Percentiles rank a stretch among this genome's conserved stretches.
phyloP scores from a whole-genome alignment of 2,888 invertebrate genomes.

The Eupithecia tripunctaria region DNA sequence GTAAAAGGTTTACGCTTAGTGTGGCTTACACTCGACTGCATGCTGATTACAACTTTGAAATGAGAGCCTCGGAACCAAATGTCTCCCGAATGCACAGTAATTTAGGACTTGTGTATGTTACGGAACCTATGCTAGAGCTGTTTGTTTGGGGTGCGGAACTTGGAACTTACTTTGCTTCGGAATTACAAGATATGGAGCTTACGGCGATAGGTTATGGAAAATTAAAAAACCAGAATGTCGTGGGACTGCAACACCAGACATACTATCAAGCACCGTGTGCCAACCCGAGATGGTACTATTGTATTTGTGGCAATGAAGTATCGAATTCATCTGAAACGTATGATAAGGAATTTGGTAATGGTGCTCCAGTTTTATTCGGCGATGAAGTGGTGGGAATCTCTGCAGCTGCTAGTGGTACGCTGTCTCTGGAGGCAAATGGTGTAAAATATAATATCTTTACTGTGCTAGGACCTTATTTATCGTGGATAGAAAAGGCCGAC shows the following conservation, averaged over 20 bases:
- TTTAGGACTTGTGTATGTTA: conserved; percentile 63
- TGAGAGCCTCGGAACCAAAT: conserved; percentile 51
- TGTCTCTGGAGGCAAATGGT: conserved; percentile 45
- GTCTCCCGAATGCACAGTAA: conserved; percentile 63
- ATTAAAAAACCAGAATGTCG: conserved; percentile 41
- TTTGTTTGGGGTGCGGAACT: conserved; percentile 54
- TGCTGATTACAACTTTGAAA: conserved; percentile 57
- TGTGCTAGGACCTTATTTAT: conserved; percentile 61
- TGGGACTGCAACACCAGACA: conserved; percentile 58
- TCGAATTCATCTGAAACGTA: conserved; percentile 47
- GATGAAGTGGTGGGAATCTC: conserved; percentile 61
- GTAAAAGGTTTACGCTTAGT: conserved; percentile 50
- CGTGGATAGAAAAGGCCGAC: conserved; percentile 63
- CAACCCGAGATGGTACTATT: conserved; percentile 71
- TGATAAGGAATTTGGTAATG: conserved; percentile 61
- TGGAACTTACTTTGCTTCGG: conserved; percentile 59
- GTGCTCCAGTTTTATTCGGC: conserved; percentile 62
- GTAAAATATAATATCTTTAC: conserved; percentile 68
- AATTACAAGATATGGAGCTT: conserved; percentile 57
- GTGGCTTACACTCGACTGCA: conserved; percentile 56
- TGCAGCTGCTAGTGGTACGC: conserved; percentile 55
- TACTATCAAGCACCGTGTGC: conserved; percentile 63
- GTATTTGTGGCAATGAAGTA: conserved; percentile 66
- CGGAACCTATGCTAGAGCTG: conserved; percentile 51
- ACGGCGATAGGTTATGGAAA: conserved; percentile 62